Evolutionary conservation across 2,113 vertebrate species (phyloP).

Genomic region (Sylvietta virens): DNA sequence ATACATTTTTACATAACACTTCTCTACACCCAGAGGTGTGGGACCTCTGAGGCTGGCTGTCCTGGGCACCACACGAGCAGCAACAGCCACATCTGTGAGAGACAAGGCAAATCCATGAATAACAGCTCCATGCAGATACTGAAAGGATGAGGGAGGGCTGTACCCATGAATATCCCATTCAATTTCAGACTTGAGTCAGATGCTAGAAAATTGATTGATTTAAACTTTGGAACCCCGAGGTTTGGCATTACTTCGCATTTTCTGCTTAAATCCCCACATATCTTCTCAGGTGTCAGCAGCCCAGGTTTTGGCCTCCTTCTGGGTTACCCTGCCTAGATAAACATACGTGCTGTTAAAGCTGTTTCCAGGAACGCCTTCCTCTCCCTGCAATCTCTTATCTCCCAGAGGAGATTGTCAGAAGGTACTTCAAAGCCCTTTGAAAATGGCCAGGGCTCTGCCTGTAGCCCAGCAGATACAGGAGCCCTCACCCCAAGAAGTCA

Average conservation of each 20-base stretch:
- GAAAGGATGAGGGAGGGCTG: neutral
- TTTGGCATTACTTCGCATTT: neutral
- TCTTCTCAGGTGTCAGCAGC: neutral
- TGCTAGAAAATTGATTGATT: neutral
- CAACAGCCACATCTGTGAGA: rapidly evolving
- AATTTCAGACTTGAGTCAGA: neutral
- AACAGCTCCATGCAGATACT: neutral
- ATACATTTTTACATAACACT: neutral
- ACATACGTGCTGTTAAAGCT: slow-evolving; percentile 4
- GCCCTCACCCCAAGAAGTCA: neutral
- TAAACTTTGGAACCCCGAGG: neutral
- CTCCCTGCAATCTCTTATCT: slow-evolving; percentile 54
- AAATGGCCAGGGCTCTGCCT: slow-evolving; percentile 53
- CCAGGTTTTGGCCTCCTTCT: slow-evolving; percentile 12
- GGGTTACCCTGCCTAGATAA: slow-evolving; percentile 39
- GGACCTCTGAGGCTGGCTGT: neutral
- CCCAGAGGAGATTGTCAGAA: slow-evolving; percentile 27
- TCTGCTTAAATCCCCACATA: neutral
- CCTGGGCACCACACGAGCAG: neutral
- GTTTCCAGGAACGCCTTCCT: slow-evolving; percentile 53
- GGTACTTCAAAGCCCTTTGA: slow-evolving; percentile 67
- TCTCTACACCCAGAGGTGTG: neutral
- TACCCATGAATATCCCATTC: rapidly evolving
- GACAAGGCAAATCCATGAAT: neutral
- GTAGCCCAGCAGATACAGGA: neutral